A percentile compares a stretch with the other conserved stretches of the same genome.
phyloP scores from a whole-genome alignment of 2,888 invertebrate genomes.

The Epistrophella euchroma region DNA sequence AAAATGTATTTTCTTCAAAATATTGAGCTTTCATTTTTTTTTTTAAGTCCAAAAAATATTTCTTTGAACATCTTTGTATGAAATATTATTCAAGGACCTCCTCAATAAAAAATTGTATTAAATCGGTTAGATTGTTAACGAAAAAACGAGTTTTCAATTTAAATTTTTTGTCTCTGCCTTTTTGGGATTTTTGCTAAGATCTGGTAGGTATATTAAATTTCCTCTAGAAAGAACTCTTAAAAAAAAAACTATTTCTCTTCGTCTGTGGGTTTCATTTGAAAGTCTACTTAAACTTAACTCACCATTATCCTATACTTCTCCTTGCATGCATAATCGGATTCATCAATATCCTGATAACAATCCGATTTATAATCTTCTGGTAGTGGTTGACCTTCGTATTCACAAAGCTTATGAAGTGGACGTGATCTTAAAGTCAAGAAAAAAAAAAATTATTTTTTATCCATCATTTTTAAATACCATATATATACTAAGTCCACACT shows the following conservation, averaged over 20 bases:
- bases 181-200: too few relatives aligned
- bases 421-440: constrained; percentile 84
- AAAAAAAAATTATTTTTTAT: background rate
- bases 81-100: too few relatives aligned
- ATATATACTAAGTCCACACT: background rate
- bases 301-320: constrained; percentile 92
- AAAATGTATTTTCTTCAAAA: too few relatives aligned
- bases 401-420: constrained; percentile 89
- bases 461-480: background rate
- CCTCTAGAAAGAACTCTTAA: too few relatives aligned
- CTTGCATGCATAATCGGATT: constrained; percentile 91
- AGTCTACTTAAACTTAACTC: constrained; percentile 79
- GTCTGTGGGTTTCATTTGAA: background rate
- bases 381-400: constrained; percentile 88
- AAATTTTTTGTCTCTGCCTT: background rate
- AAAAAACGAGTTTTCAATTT: too few relatives aligned
- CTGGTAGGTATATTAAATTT: too few relatives aligned
- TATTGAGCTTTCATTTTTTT: too few relatives aligned
- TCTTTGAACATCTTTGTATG: too few relatives aligned
- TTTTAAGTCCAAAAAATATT: too few relatives aligned
- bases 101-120: too few relatives aligned
- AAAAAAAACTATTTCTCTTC: background rate
- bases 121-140: too few relatives aligned
- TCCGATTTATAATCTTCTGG: constrained; percentile 91
- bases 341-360: constrained; percentile 92